phyloP scores from a whole-genome alignment of 1,140 invertebrate genomes.

The Asobara japonica region DNA sequence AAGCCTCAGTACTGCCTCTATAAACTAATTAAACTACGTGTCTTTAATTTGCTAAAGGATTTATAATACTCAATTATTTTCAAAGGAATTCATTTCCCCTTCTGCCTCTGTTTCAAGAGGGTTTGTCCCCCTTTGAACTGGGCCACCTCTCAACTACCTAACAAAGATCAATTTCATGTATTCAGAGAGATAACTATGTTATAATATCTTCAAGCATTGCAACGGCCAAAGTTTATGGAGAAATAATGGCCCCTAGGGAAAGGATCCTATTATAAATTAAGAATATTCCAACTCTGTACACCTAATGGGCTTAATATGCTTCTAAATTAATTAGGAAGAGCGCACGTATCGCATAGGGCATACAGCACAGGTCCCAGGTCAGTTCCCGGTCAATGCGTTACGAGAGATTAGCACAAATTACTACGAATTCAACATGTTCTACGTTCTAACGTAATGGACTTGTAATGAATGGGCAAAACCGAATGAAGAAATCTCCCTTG shows the following conservation, averaged over 20 bases:
- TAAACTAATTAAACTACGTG: not conserved
- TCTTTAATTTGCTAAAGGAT: not conserved
- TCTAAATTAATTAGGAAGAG: not conserved
- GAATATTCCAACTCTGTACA: not conserved
- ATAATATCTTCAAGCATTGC: not conserved
- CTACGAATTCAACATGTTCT: no score
- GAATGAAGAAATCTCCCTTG: no score
- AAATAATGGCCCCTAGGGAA: not conserved
- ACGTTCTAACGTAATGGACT: no score
- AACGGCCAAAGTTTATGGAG: not conserved
- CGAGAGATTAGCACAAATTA: not conserved
- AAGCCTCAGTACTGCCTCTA: not conserved
- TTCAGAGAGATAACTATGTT: not conserved
- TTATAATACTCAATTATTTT: not conserved
- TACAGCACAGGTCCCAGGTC: constrained; percentile 56
- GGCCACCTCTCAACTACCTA: not conserved
- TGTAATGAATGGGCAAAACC: no score
- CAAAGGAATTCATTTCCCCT: not conserved
- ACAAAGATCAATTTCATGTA: not conserved
- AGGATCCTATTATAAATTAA: not conserved
- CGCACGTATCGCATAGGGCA: constrained; percentile 54
- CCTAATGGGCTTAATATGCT: not conserved
- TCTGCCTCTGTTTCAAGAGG: not conserved
- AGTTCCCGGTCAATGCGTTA: constrained; percentile 37
- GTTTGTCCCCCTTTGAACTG: not conserved